A percentile compares a stretch with the other conserved stretches of the same genome.
These are phyloP conservation scores for Tinea pellionella DNA, from an alignment of 2,888 invertebrate genomes.

Conservation along the genomic window DNA sequence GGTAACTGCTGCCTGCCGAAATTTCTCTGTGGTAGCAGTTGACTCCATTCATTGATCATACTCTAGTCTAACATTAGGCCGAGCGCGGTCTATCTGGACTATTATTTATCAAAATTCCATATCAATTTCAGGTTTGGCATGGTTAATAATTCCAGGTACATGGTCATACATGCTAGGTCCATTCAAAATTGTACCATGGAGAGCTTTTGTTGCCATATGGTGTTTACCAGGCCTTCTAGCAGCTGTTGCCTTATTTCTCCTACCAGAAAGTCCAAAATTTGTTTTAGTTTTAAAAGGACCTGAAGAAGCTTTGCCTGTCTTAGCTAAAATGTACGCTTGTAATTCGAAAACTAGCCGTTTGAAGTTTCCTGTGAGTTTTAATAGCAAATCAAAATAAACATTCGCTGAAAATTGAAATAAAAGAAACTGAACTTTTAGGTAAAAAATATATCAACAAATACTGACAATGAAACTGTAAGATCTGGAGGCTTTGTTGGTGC, in stretches of 20 bases:
- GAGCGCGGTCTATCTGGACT: too few relatives aligned
- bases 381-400: too few relatives aligned
- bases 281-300: constrained; percentile 72
- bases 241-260: constrained; percentile 60
- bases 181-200: constrained; percentile 77
- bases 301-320: constrained; percentile 69
- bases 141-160: constrained; percentile 73
- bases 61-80: too few relatives aligned
- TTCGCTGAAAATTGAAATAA: too few relatives aligned
- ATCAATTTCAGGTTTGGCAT: constrained; percentile 69
- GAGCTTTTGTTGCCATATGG: constrained; percentile 75
- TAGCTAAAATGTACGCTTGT: constrained; percentile 71
- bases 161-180: constrained; percentile 48
- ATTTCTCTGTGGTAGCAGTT: too few relatives aligned
- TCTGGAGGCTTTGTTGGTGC: constrained; percentile 44
- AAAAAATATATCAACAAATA: constrained; percentile 29
- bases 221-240: constrained; percentile 74
- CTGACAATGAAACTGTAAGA: constrained; percentile 28
- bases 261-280: constrained; percentile 85
- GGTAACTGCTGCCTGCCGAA: too few relatives aligned
- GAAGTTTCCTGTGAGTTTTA: constrained; percentile 55
- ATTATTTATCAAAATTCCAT: neutral
- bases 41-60: neutral
- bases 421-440: constrained; percentile 29
- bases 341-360: constrained; percentile 31